Conservation (phyloP, 2,888 invertebrate species). For the Brachyopa scutellaris region DNA sequence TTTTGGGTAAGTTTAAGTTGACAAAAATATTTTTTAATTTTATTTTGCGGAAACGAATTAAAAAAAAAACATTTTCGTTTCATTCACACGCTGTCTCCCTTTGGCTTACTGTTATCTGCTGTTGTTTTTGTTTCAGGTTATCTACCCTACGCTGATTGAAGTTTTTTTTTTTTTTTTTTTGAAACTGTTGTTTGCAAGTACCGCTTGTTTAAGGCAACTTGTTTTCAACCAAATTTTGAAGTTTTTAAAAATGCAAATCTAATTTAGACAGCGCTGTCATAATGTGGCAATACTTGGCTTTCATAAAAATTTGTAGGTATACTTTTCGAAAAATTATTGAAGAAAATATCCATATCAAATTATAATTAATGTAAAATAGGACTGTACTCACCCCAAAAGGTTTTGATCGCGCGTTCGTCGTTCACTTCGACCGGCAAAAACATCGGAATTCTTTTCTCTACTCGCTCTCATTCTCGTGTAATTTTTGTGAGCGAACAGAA, state of each 20-base stretch:
- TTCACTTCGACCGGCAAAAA: not conserved
- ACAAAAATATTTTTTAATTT: not conserved
- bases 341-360: not conserved
- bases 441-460: not conserved
- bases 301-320: too few species aligned
- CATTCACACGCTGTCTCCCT: conserved; percentile 20
- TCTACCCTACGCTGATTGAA: not conserved
- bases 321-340: too few species aligned
- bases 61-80: conserved; percentile 2
- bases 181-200: conserved; percentile 24
- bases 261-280: too few species aligned
- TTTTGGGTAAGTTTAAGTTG: conserved; percentile 29
- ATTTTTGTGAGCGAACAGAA: not conserved
- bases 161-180: too few species aligned
- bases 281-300: too few species aligned
- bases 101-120: not conserved
- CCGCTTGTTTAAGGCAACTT: too few species aligned
- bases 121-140: not conserved
- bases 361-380: not conserved
- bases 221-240: too few species aligned
- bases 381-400: not conserved
- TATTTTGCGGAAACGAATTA: not conserved
- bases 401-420: not conserved
- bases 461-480: not conserved
- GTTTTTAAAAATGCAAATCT: too few species aligned